phyloP scores from a whole-genome alignment of 37 sponge, comb jelly and placozoan genomes.

The Spongilla lacustris region DNA sequence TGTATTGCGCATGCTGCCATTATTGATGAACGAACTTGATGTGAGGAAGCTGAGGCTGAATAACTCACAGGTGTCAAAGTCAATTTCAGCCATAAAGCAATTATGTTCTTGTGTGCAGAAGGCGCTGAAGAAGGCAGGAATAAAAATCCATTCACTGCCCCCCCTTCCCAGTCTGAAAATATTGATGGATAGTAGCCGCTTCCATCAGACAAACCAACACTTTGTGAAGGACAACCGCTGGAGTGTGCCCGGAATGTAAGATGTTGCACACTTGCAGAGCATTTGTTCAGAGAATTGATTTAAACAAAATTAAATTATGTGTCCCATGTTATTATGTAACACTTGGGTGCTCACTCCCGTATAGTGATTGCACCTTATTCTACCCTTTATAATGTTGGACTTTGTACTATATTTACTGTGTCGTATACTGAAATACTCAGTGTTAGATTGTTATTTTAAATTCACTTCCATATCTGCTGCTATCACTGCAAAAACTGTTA shows the following conservation, averaged over 20 bases:
- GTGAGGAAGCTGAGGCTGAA: conserved; percentile 5
- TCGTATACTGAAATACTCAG: no score
- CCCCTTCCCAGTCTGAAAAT: conserved; percentile 26
- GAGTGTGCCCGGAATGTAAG: not conserved
- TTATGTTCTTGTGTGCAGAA: not conserved
- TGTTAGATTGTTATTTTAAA: no score
- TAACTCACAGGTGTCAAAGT: not conserved
- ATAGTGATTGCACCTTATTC: no score
- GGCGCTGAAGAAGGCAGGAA: not conserved
- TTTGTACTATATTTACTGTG: no score
- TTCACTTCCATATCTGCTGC: no score
- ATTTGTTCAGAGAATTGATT: no score
- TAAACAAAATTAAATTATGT: no score
- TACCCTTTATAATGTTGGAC: no score
- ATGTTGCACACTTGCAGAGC: no score
- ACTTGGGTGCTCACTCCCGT: no score
- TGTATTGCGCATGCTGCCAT: conserved; percentile 7
- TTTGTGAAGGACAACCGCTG: conserved; percentile 34
- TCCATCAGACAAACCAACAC: conserved; percentile 35
- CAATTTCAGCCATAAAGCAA: not conserved
- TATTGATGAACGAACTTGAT: conserved; percentile 12
- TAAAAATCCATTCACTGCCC: not conserved
- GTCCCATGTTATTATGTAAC: no score
- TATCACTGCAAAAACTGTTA: no score
- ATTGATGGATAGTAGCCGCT: conserved; percentile 9